Evolutionary conservation across 2,888 invertebrate genomes (phyloP).

Genomic region (Drosophila tripunctata): DNA sequence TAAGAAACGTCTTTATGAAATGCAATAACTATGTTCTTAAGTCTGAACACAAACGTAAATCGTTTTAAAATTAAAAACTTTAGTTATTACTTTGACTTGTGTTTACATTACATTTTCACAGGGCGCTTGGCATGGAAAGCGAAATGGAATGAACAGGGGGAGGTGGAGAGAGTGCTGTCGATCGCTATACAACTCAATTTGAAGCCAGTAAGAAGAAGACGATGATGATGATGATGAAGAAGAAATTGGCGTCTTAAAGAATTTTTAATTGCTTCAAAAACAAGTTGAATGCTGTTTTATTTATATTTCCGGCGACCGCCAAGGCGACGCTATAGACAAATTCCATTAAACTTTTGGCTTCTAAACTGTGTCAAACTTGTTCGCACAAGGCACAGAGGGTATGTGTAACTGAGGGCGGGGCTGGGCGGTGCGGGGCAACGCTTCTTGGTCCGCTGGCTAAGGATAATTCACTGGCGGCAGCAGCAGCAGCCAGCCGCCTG

Average conservation of each 20-base stretch:
- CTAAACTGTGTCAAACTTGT: conserved; percentile 78
- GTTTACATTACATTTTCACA: conserved; percentile 57
- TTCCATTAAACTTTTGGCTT: conserved; percentile 80
- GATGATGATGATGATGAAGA: conserved; percentile 1
- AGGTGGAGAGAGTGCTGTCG: conserved; percentile 10
- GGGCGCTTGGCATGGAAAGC: background rate
- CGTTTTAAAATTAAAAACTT: conserved; percentile 62
- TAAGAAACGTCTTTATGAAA: background rate
- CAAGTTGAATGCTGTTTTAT: conserved; percentile 80
- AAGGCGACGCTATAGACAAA: conserved; percentile 74
- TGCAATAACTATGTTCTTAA: conserved; percentile 9
- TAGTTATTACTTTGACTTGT: conserved; percentile 52
- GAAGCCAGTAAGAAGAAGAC: conserved; percentile 12
- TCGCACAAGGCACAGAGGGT: conserved; percentile 8
- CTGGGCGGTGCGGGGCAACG: background rate
- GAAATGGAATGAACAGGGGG: background rate
- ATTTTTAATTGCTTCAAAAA: conserved; percentile 80
- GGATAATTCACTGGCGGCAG: conserved; percentile 72
- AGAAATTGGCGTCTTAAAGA: conserved; percentile 64
- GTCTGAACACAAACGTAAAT: conserved; percentile 47
- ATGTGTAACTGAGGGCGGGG: background rate
- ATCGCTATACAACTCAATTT: conserved; percentile 43
- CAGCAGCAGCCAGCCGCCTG: too few relatives aligned
- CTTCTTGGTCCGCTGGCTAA: conserved; percentile 74
- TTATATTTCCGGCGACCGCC: conserved; percentile 70